Evolutionary conservation across 2,888 invertebrate genomes (phyloP).

Genomic region (Xylota sylvarum): DNA sequence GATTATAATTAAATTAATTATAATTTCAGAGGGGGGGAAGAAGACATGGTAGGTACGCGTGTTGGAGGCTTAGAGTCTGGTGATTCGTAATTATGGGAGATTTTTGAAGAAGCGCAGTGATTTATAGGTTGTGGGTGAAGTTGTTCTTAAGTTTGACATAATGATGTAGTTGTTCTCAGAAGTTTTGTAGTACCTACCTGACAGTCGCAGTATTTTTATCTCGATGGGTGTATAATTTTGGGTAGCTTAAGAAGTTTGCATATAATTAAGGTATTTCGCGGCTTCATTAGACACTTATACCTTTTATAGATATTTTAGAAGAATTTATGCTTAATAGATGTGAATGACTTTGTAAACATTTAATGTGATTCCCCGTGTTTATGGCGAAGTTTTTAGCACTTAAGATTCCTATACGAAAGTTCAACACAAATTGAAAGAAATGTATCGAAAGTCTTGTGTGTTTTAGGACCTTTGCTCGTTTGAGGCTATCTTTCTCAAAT

Average conservation of each 20-base stretch:
- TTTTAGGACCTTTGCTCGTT: too few species aligned
- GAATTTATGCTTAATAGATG: neutral
- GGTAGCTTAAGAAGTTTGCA: neutral
- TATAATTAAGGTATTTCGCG: neutral
- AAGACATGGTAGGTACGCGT: neutral
- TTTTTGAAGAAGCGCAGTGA: neutral
- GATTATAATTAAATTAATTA: conserved; percentile 53
- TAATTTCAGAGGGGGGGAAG: neutral
- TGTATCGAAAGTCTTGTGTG: too few species aligned
- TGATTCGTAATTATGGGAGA: neutral
- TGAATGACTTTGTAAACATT: neutral
- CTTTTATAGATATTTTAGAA: neutral
- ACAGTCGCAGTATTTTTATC: neutral
- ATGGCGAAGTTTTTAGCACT: too few species aligned
- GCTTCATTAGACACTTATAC: neutral
- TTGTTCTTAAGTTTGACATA: neutral
- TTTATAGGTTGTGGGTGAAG: neutral
- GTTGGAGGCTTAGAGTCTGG: conserved; percentile 15
- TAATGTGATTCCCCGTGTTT: too few species aligned
- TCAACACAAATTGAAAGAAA: too few species aligned
- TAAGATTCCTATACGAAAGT: too few species aligned
- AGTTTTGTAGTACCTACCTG: neutral
- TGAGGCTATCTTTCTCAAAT: too few species aligned
- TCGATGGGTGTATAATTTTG: neutral
- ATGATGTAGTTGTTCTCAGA: neutral